Conservation (phyloP, 2,797 vertebrate species). For the Artibeus lituratus region DNA sequence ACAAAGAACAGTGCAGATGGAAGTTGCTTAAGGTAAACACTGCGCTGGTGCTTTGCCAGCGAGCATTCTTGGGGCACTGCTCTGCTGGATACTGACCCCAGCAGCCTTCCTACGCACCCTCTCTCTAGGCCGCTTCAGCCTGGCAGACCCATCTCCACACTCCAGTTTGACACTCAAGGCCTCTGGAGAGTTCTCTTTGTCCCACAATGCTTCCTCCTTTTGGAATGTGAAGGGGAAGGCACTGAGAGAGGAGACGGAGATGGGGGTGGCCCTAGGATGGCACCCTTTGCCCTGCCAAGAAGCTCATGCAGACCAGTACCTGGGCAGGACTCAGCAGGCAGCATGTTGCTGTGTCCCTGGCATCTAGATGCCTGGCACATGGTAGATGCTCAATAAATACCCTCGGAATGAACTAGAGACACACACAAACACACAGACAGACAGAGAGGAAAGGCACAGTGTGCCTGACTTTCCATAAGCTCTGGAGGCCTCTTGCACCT, state of each 20-base stretch:
- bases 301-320: neutral
- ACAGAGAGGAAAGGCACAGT: neutral
- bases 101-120: neutral
- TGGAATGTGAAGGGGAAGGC: neutral
- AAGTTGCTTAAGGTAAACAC: neutral
- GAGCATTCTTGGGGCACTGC: neutral
- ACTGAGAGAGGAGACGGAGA: neutral
- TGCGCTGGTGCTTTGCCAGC: neutral
- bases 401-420: neutral
- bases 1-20: neutral
- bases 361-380: neutral
- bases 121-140: neutral
- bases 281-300: neutral
- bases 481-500: neutral
- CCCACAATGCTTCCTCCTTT: neutral
- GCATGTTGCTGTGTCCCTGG: accelerated
- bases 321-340: neutral
- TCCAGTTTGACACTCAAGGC: neutral
- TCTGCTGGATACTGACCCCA: neutral
- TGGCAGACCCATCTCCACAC: neutral
- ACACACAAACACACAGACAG: neutral
- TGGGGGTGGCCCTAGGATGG: neutral
- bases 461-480: accelerated
- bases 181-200: neutral
- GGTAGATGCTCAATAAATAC: neutral